Evolutionary conservation across 2,888 invertebrate genomes (phyloP).

Genomic region (Eretmocerus hayati): DNA sequence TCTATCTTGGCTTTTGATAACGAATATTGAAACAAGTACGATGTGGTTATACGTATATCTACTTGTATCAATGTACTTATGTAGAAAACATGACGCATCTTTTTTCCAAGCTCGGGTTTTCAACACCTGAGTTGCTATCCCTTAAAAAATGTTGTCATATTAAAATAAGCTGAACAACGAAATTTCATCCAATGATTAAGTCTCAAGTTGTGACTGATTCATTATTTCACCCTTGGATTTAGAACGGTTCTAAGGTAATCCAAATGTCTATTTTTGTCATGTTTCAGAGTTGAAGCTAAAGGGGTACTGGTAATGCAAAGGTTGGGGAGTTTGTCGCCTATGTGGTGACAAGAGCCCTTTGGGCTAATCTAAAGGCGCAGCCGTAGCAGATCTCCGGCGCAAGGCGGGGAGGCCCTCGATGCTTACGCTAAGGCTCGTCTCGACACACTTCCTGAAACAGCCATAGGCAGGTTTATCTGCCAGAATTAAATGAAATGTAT

Average conservation of each 20-base stretch:
- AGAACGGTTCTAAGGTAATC: no score
- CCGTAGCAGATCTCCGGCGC: constrained; percentile 1
- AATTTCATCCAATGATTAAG: no score
- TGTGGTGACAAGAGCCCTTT: neutral
- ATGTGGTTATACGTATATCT: no score
- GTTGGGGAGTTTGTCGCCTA: neutral
- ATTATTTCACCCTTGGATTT: neutral
- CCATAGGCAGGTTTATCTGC: constrained; percentile 64
- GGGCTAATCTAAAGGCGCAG: neutral
- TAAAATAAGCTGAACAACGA: no score
- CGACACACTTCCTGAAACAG: constrained; percentile 88
- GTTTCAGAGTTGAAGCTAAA: neutral
- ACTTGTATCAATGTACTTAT: no score
- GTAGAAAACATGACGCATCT: no score
- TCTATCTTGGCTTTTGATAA: no score
- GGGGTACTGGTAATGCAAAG: neutral
- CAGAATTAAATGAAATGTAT: constrained; percentile 65
- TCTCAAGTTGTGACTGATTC: no score
- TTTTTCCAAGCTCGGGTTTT: no score
- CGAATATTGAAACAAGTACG: no score
- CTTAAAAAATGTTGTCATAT: no score
- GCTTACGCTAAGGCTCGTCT: constrained; percentile 89
- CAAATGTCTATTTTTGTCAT: neutral
- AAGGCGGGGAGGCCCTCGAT: constrained; percentile 45
- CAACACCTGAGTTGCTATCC: no score